Percentiles rank a stretch among this genome's conserved stretches.
Evolutionary conservation across 2,797 vertebrate species (phyloP).

Genomic region (Pelobates cultripes): DNA sequence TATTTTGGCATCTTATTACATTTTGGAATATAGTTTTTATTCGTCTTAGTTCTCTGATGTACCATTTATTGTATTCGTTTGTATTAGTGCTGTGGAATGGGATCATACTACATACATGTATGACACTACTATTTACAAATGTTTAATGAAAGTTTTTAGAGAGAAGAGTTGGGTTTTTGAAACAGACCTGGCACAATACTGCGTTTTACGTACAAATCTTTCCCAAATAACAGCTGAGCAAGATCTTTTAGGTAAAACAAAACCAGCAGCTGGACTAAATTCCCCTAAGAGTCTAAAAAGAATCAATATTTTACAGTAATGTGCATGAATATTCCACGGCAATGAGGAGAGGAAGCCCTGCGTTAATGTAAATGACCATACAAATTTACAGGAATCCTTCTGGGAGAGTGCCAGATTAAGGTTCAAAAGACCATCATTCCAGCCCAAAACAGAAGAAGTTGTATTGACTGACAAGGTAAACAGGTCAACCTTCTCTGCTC

Average conservation of each 20-base stretch:
- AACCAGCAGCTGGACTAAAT: conserved; percentile 26
- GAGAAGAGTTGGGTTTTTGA: neutral
- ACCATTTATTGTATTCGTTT: too few relatives aligned
- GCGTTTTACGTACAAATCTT: conserved; percentile 9
- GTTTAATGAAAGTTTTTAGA: neutral
- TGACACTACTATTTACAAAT: too few relatives aligned
- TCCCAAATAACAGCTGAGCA: conserved; percentile 40
- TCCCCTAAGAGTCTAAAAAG: neutral
- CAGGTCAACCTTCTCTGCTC: neutral
- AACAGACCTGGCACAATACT: neutral
- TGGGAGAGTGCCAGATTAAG: conserved; percentile 37
- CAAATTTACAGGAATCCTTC: conserved; percentile 29
- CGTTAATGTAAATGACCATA: conserved; percentile 9
- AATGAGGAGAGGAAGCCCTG: conserved; percentile 15
- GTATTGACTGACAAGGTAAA: conserved; percentile 16
- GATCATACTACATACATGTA: too few relatives aligned
- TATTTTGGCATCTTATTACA: too few relatives aligned
- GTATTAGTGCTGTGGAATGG: too few relatives aligned
- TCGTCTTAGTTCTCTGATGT: too few relatives aligned
- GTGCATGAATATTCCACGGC: conserved; percentile 37
- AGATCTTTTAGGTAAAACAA: conserved; percentile 50
- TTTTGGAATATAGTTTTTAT: too few relatives aligned
- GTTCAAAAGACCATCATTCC: neutral
- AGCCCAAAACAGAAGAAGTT: conserved; percentile 8
- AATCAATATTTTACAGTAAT: conserved; percentile 42